Conservation (phyloP, 2,113 vertebrate genomes). For the Chamaea fasciata region DNA sequence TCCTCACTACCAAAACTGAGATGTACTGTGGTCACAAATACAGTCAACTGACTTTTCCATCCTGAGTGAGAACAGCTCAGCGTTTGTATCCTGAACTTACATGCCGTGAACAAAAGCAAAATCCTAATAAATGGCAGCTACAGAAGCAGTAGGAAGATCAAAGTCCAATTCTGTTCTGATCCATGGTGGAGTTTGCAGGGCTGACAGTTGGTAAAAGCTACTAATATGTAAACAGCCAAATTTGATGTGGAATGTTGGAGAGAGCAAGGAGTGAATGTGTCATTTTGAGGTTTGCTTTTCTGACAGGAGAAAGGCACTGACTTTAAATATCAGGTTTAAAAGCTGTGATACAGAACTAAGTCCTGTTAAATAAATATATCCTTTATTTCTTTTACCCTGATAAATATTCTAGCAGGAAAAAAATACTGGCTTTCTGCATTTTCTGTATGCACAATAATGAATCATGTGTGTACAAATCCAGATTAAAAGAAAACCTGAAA, state of each 20-base stretch:
- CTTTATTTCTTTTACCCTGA: background rate
- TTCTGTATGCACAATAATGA: background rate
- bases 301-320: background rate
- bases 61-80: background rate
- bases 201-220: background rate
- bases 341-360: background rate
- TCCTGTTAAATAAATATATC: background rate
- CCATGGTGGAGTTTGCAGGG: background rate
- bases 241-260: conserved; percentile 9
- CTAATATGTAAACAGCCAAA: conserved; percentile 10
- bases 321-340: background rate
- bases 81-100: background rate
- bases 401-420: background rate
- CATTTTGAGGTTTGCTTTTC: background rate
- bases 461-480: background rate
- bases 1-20: background rate
- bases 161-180: background rate
- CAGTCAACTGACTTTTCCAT: background rate
- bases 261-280: background rate
- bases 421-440: background rate
- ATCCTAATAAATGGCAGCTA: background rate
- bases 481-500: background rate
- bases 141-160: background rate
- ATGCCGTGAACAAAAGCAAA: background rate
- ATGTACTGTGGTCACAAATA: background rate